Conservation (phyloP, 2,888 invertebrate species). For the Drosophila lacicola region DNA sequence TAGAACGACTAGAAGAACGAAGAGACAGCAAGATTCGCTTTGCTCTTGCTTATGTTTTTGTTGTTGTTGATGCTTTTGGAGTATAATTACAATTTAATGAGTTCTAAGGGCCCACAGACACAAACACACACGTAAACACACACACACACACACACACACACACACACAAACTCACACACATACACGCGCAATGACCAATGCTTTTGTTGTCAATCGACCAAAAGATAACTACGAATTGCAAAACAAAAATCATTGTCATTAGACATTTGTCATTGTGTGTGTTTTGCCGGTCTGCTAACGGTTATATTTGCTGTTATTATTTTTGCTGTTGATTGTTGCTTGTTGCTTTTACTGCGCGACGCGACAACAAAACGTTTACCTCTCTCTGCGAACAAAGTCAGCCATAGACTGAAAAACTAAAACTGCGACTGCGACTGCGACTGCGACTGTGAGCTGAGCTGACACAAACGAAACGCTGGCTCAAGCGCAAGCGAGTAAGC, state of each 20-base stretch:
- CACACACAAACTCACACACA: conserved; percentile 4
- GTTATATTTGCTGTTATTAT: conserved; percentile 47
- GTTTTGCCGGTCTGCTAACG: conserved; percentile 49
- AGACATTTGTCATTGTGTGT: conserved; percentile 25
- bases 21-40: neutral
- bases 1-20: neutral
- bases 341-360: conserved; percentile 29
- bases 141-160: conserved; percentile 2
- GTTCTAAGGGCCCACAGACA: conserved; percentile 15
- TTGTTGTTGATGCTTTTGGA: conserved; percentile 23
- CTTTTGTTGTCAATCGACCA: conserved; percentile 15
- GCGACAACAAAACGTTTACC: conserved; percentile 65
- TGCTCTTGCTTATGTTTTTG: conserved; percentile 7
- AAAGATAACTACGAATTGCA: conserved; percentile 6
- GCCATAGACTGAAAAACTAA: conserved; percentile 71
- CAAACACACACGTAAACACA: conserved; percentile 1
- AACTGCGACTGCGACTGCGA: conserved; percentile 25
- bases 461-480: conserved; percentile 46
- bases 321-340: conserved; percentile 29
- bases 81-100: conserved; percentile 58
- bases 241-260: conserved; percentile 31
- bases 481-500: conserved; percentile 46
- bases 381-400: conserved; percentile 73
- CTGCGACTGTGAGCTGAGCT: conserved; percentile 40
- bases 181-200: conserved; percentile 12